Evolutionary conservation across 2,113 vertebrate genomes (phyloP), one percentile per base, ranked within the genome.

Genomic region (Gasterosteus aculeatus): DNA sequence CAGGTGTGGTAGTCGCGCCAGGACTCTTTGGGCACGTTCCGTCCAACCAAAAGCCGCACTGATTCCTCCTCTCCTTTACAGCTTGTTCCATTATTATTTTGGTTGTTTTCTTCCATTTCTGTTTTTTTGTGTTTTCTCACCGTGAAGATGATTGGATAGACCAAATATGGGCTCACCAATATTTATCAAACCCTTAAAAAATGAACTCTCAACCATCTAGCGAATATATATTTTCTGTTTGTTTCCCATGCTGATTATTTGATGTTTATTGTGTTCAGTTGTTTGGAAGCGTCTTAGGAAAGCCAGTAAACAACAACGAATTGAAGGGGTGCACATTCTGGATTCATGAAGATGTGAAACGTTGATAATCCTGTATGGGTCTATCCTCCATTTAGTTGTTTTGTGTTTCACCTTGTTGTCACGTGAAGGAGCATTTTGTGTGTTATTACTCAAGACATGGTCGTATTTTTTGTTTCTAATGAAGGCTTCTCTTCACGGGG

Each of bases 1-100:
- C 75, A 65, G 76, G 95, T 99, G 91, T 99, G 96, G 96, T 95
- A 94, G 89, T 87, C 72, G 77, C 19, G 60, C 78, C 62, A 89
- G 87, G 86, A 93, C 92, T 82, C 62, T 68, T 84, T n/a, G 77
- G 64, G 78, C 39, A 65, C 69, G 26, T 77, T 70, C 64, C 47
- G 22, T 81, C 81, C 82, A 84, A 84, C 92, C 92, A 92, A 93
- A 93, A 92, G 91, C 82, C 87, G 86, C 92, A 90, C 89, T 93
- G 88, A 91, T 71, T 65, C 60, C 66, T 72, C 73, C 67, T 59
- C 80, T 7, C 46, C 16, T 18, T 16, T 16, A 81, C 3, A 44
- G 68, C 69, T 78, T 57, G 54, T 76, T 76, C 78, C 62, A 0
- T n/a, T 69, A 74, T 82, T 59, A 7, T 77, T 73, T 85, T 78